A percentile compares a stretch with the other conserved stretches of the same genome.
phyloP scores from a whole-genome alignment of 2,888 invertebrate species.

The Scaptomyza reducta region DNA sequence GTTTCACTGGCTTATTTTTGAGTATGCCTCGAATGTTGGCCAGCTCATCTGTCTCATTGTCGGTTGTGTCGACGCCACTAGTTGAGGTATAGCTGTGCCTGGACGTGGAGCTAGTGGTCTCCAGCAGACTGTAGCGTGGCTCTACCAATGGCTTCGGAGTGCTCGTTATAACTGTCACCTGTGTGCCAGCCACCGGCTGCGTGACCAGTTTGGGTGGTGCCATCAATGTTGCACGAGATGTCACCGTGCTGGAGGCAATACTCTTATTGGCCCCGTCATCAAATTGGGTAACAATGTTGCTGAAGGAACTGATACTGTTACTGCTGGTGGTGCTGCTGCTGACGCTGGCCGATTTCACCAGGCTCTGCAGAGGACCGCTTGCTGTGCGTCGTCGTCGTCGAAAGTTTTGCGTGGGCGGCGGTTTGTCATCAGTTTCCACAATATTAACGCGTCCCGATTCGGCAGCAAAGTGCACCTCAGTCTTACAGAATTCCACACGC shows the following conservation, averaged over 20 bases:
- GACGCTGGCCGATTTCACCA: constrained; percentile 81
- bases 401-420: constrained; percentile 92
- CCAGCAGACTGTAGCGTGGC: constrained; percentile 57
- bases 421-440: constrained; percentile 94
- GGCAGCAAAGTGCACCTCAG: constrained; percentile 94
- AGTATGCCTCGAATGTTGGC: constrained; percentile 88
- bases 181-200: constrained; percentile 50
- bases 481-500: constrained; percentile 93
- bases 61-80: constrained; percentile 79
- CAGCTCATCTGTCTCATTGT: constrained; percentile 83
- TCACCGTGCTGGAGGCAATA: constrained; percentile 68
- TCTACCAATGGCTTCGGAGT: constrained; percentile 67
- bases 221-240: constrained; percentile 75
- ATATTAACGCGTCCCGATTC: constrained; percentile 94
- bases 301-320: constrained; percentile 22
- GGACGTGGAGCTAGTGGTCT: constrained; percentile 57
- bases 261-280: constrained; percentile 85
- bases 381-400: constrained; percentile 88
- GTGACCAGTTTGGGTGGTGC: constrained; percentile 62
- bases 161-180: constrained; percentile 79
- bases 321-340: constrained; percentile 40
- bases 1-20: constrained; percentile 90
- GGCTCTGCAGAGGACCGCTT: constrained; percentile 81
- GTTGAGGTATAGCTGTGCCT: constrained; percentile 80
- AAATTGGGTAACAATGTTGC: constrained; percentile 85